Conservation (phyloP, 2,113 vertebrate genomes). For the Sceloporus undulatus region DNA sequence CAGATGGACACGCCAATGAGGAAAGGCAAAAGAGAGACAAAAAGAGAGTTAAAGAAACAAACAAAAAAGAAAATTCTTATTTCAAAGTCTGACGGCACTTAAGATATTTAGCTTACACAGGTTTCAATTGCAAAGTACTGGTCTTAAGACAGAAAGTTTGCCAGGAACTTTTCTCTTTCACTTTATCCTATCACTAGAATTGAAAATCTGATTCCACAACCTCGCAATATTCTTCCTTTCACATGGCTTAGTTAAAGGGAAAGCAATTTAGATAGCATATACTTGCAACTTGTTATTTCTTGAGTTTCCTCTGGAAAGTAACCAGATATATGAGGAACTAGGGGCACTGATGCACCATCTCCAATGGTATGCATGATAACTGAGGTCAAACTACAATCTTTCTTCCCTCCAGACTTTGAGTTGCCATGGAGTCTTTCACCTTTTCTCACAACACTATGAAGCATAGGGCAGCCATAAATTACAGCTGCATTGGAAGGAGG, state of each 20-base stretch:
- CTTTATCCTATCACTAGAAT: background rate
- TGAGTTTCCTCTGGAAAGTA: slow-evolving; percentile 35
- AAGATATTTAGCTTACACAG: slow-evolving; percentile 42
- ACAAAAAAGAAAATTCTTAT: slow-evolving; percentile 49
- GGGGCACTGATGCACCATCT: slow-evolving; percentile 10
- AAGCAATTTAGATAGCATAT: slow-evolving; percentile 5
- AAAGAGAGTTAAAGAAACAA: slow-evolving; percentile 43
- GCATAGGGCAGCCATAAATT: slow-evolving; percentile 41
- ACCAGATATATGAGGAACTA: slow-evolving; percentile 16
- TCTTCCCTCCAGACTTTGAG: slow-evolving; percentile 78
- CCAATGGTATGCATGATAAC: background rate
- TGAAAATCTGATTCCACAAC: slow-evolving; percentile 34
- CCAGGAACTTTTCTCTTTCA: slow-evolving; percentile 46
- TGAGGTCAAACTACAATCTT: slow-evolving; percentile 22
- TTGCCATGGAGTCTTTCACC: slow-evolving; percentile 45
- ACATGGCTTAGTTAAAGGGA: rapidly evolving
- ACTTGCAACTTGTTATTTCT: slow-evolving; percentile 20
- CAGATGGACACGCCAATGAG: slow-evolving; percentile 53
- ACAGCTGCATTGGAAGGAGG: slow-evolving; percentile 63
- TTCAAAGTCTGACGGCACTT: slow-evolving; percentile 77
- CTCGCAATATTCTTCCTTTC: slow-evolving; percentile 28
- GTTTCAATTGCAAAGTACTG: slow-evolving; percentile 35
- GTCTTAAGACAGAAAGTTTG: slow-evolving; percentile 42
- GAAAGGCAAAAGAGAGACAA: slow-evolving; percentile 55
- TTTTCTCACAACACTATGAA: slow-evolving; percentile 38